Base-by-base conservation (phyloP, 2,797 vertebrate species). In the Pipistrellus pygmaeus region DNA sequence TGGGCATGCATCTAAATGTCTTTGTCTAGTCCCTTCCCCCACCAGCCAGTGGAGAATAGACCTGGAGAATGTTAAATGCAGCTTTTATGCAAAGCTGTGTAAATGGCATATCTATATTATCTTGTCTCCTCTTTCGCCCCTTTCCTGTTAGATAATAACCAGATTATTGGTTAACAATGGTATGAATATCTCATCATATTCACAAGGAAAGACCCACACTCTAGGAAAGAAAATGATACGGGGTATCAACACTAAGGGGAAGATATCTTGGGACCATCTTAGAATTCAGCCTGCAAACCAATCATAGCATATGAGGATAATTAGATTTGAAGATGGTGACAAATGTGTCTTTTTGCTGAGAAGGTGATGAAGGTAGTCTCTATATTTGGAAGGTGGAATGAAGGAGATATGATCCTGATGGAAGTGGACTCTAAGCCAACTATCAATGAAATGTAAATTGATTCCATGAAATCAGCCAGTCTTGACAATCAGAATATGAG, bases 401-500 rank as follows among this genome's bases (percentile, higher is more conserved):
- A 82, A 87, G 62, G 88, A 64, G 30, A 44, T 48, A 35, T 38
- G 4, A 1, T 76, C 3, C 5, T 30, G 1, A 13, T 44, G 38
- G 14, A 86, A 23, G 17, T 81, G 21, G 18, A 15, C 9, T 72
- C 14, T 27, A 68, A 81, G 1, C 27, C 18, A 48, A 10, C 35
- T 87, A 6, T 76, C 51, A 69, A 44, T 82, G 62, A 90, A 72
- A 84, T 51, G 17, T 57, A 41, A 38, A 62, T 51, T 27, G 48
- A 82, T 18, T 84, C 85, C 60, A 13, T 92, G 38, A 89, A 95
- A 82, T 75, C 85, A 94, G 35, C 30, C 35, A 82, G 14, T 82
- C 64, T 92, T 95, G 60, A 81, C 32, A 84, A 60, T 75, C n/a
- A 64, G 53, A 84, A 38, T 94, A 86, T 64, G 55, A 93, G 46